These are phyloP conservation scores for Acanthosepion lycidas DNA, from an alignment of 2,888 invertebrate genomes.

Conservation along the genomic window DNA sequence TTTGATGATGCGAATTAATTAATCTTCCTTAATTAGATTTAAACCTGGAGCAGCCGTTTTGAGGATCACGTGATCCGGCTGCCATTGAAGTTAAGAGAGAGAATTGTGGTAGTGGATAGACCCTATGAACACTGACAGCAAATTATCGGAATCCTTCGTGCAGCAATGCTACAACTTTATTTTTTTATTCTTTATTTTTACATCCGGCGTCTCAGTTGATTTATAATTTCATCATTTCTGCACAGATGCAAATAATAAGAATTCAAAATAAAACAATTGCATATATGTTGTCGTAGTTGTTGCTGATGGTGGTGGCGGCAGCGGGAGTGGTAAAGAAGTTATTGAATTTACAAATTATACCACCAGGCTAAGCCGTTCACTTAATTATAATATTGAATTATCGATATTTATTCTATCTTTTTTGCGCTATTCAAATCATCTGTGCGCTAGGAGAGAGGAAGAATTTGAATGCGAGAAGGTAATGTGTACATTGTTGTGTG, in stretches of 20 bases:
- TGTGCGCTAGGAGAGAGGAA: background rate
- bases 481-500: background rate
- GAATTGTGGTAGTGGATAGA: background rate
- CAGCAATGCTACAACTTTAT: too few relatives aligned
- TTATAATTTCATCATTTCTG: too few relatives aligned
- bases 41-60: background rate
- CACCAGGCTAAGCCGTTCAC: background rate
- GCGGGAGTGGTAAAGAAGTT: background rate
- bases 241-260: too few relatives aligned
- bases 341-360: background rate
- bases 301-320: background rate
- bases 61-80: background rate
- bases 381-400: slow-evolving; percentile 18
- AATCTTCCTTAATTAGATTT: slow-evolving; percentile 18
- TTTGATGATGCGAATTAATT: background rate
- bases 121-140: too few relatives aligned
- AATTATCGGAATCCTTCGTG: too few relatives aligned
- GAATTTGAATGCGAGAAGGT: background rate
- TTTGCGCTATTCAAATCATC: background rate
- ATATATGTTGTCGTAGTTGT: background rate
- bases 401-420: background rate
- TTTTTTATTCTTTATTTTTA: too few relatives aligned
- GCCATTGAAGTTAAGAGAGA: background rate
- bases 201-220: too few relatives aligned
- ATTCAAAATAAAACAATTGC: background rate